Conservation (phyloP, 1,140 invertebrate genomes). For the Cydia pomonella region DNA sequence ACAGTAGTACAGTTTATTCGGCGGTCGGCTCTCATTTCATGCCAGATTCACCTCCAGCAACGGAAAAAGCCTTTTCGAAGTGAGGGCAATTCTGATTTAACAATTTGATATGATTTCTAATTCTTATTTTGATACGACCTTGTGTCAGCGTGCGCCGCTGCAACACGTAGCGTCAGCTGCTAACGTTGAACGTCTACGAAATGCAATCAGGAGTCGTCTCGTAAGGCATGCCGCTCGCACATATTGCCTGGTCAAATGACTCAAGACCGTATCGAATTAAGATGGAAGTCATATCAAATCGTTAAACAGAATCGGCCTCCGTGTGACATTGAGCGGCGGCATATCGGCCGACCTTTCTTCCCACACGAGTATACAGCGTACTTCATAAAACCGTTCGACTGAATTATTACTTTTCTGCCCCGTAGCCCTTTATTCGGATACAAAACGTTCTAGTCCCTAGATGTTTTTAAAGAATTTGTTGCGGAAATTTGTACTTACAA, state of each 20-base stretch:
- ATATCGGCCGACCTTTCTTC: neutral
- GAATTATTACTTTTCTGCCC: constrained; percentile 28
- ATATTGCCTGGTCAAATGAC: too few species aligned
- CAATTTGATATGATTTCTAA: too few species aligned
- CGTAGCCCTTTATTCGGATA: constrained; percentile 22
- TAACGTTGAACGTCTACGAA: too few species aligned
- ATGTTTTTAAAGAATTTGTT: constrained; percentile 2
- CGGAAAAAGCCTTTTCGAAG: neutral
- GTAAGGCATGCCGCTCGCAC: too few species aligned
- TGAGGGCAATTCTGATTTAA: neutral
- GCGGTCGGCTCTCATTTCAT: constrained; percentile 6
- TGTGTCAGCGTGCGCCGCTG: too few species aligned
- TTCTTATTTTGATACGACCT: too few species aligned
- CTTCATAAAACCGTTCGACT: constrained; percentile 18
- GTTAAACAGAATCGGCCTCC: neutral
- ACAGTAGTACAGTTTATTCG: neutral
- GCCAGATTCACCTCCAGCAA: neutral
- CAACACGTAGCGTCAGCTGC: too few species aligned
- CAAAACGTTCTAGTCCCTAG: constrained; percentile 7
- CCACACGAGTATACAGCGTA: constrained; percentile 1
- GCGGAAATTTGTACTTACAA: neutral
- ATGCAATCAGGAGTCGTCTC: too few species aligned
- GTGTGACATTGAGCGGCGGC: neutral
- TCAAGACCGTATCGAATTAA: too few species aligned
- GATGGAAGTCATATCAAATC: too few species aligned